These are phyloP conservation scores for Crypturellus undulatus DNA, from an alignment of 2,113 vertebrate species.

Conservation along the genomic window DNA sequence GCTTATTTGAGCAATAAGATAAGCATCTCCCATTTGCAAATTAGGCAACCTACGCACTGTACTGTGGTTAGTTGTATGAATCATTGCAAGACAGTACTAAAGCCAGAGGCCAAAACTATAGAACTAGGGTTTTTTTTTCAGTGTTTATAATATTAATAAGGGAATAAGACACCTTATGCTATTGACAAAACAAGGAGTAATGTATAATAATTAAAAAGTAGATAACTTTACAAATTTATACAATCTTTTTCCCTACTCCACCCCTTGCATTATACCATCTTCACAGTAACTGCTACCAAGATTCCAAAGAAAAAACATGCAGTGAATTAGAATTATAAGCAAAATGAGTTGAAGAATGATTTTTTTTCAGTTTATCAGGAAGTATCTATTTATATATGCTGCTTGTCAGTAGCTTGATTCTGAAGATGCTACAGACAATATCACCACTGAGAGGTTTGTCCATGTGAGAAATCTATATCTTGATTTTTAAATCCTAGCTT, in stretches of 20 bases:
- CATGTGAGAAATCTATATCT: background rate
- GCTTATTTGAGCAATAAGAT: background rate
- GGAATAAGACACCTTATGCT: background rate
- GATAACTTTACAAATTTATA: background rate
- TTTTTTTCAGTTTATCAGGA: background rate
- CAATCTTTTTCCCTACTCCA: background rate
- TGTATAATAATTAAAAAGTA: background rate
- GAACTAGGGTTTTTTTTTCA: background rate
- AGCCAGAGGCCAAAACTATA: background rate
- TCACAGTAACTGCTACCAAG: background rate
- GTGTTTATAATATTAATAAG: background rate
- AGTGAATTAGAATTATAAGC: background rate
- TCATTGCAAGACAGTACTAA: background rate
- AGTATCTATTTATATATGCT: background rate
- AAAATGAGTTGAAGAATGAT: background rate
- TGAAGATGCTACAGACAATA: background rate
- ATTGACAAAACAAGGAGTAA: background rate
- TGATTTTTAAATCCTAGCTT: background rate
- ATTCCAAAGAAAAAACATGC: background rate
- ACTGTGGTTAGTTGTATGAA: background rate
- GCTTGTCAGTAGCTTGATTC: background rate
- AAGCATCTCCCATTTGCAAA: background rate
- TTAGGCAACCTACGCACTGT: background rate
- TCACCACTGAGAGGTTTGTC: background rate
- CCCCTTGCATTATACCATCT: background rate